These are phyloP conservation scores for Leptoteleia sp. DNA, from an alignment of 1,140 invertebrate genomes.

Conservation along the genomic window DNA sequence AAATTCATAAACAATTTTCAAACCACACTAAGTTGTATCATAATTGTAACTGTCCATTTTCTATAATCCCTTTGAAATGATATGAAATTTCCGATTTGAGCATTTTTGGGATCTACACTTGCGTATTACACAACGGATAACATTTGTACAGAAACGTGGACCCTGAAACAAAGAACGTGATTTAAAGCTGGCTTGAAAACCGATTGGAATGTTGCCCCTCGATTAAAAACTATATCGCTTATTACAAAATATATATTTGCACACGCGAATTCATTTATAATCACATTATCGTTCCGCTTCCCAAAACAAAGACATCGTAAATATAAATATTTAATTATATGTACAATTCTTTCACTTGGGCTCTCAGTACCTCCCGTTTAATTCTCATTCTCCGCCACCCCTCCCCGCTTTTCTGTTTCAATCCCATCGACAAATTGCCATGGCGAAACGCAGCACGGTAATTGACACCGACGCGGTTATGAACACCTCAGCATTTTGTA, in stretches of 20 bases:
- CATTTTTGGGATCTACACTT: constrained; percentile 31
- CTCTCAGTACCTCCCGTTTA: background rate
- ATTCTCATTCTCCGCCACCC: background rate
- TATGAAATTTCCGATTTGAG: constrained; percentile 45
- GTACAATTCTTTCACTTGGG: constrained; percentile 2
- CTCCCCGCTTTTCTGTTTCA: background rate
- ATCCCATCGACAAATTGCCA: constrained; percentile 7
- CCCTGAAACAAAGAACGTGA: constrained; percentile 7
- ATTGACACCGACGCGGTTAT: constrained; percentile 51
- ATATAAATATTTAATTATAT: constrained; percentile 5
- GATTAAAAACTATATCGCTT: constrained; percentile 43
- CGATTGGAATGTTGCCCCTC: constrained; percentile 9
- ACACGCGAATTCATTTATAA: constrained; percentile 49
- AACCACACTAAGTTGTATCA: too few species aligned
- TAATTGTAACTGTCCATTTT: too few species aligned
- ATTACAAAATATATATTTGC: constrained; percentile 61
- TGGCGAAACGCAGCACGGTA: constrained; percentile 33
- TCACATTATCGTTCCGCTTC: constrained; percentile 21
- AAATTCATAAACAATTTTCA: too few species aligned
- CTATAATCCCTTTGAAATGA: too few species aligned
- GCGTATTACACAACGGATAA: constrained; percentile 18
- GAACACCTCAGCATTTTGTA: constrained; percentile 30
- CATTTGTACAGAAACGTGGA: constrained; percentile 23
- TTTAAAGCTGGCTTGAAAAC: constrained; percentile 26
- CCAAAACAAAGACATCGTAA: constrained; percentile 9